Conservation (phyloP, 2,797 vertebrate genomes). For the Darevskia mixta region DNA sequence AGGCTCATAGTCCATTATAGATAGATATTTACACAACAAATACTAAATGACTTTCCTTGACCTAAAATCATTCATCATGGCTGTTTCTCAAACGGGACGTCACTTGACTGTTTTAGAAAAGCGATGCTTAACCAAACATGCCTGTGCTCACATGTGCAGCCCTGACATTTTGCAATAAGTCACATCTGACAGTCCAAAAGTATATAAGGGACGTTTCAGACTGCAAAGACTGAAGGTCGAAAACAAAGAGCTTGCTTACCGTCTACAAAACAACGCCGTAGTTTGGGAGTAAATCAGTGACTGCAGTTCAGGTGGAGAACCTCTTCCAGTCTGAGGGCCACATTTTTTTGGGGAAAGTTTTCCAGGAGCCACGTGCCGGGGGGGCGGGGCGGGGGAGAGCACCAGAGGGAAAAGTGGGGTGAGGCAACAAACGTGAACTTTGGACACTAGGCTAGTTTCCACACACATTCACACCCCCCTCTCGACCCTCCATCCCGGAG, state of each 20-base stretch:
- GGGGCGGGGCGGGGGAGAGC: too few relatives aligned
- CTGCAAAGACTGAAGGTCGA: too few relatives aligned
- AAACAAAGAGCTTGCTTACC: not conserved
- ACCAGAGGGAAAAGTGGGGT: too few relatives aligned
- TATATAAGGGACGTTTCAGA: not conserved
- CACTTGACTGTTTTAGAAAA: slow-evolving; percentile 60
- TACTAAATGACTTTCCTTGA: slow-evolving; percentile 62
- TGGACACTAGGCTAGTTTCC: too few relatives aligned
- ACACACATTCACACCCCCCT: too few relatives aligned
- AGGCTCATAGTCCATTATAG: slow-evolving; percentile 61
- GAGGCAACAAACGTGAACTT: too few relatives aligned
- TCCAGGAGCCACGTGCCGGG: too few relatives aligned
- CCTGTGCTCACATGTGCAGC: not conserved
- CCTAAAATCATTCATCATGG: slow-evolving; percentile 72
- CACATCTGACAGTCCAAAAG: not conserved
- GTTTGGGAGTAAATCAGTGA: too few relatives aligned
- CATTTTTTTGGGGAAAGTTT: too few relatives aligned
- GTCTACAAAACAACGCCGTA: not conserved
- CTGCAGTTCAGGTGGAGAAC: too few relatives aligned
- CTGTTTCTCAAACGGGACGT: slow-evolving; percentile 44
- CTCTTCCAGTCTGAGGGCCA: too few relatives aligned
- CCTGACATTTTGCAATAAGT: slow-evolving; percentile 12
- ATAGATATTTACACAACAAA: slow-evolving; percentile 73
- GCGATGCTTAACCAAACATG: not conserved
- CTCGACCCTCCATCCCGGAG: too few relatives aligned